Evolutionary conservation across 2,888 invertebrate species (phyloP), one percentile per base, ranked within the genome.

Genomic region (Brenthis daphne): DNA sequence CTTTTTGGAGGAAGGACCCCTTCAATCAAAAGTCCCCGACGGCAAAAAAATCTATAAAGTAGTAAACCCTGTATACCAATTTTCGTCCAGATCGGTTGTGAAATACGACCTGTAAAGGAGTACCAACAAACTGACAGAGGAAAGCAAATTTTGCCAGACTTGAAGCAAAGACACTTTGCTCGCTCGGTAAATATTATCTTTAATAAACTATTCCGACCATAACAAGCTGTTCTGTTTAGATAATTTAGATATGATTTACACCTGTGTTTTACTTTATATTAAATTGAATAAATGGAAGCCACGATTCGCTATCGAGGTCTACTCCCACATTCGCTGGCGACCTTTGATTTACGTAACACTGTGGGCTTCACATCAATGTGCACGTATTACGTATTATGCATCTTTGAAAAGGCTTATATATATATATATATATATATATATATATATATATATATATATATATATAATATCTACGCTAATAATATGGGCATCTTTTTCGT

Each of bases 281-380:
- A 61, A 56, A 56, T 1, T 54, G 48, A 37, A 37, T 29, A 50
- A 56, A 65, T 65, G 60, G 56, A 43, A 51, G 51, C 65, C 58
- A 55, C 57, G 51, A 50, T 29, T 20, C 47, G 53, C 57, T 65
- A 68, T 58, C 55, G 55, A 63, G 66, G 66, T 67, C 63, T 63
- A 71, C 74, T 77, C 79, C 76, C 79, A 78, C 73, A 73, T 73
- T 71, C 61, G 72, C 37, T 43, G 43, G 61, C 73, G 77, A 77
- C 80, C 80, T 80, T 81, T 76, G 60, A 61, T 71, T 79, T 80
- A 76, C 78, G 77, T 76, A 79, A 79, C 72, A 71, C 77, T 77
- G 76, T 77, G 70, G 74, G 76, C 55, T 73, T 67, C 47, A 60
- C 65, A 64, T 74, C 67, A 56, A 20, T 48, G 60, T 48, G 47